phyloP scores from a whole-genome alignment of 1,140 invertebrate species.

The Leptopilina clavipes region DNA sequence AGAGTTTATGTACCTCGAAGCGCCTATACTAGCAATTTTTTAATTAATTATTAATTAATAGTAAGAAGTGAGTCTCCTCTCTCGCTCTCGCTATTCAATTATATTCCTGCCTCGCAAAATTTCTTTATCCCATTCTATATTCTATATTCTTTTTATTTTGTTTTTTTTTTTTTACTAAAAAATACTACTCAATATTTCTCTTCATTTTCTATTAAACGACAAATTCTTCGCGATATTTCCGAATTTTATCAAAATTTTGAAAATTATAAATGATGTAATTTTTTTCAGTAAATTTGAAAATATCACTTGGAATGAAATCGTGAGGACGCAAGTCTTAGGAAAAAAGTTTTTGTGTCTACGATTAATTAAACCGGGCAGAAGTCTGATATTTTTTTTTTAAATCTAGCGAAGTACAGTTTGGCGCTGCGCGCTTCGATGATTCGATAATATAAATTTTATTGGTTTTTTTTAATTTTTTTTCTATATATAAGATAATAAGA shows the following conservation, averaged over 20 bases:
- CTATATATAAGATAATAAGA: slow-evolving; percentile 17
- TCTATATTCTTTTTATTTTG: too few species aligned
- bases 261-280: too few species aligned
- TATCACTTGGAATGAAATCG: not conserved
- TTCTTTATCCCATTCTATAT: slow-evolving; percentile 37
- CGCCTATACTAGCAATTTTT: slow-evolving; percentile 70
- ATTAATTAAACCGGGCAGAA: slow-evolving; percentile 50
- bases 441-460: slow-evolving; percentile 39
- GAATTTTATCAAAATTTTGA: not conserved
- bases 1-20: slow-evolving; percentile 71
- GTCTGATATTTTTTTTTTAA: slow-evolving; percentile 43
- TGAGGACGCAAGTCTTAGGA: slow-evolving; percentile 12
- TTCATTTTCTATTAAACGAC: not conserved
- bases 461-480: slow-evolving; percentile 32
- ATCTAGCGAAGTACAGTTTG: slow-evolving; percentile 55
- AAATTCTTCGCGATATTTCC: not conserved
- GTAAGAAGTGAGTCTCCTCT: slow-evolving; percentile 50
- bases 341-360: slow-evolving; percentile 1
- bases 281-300: not conserved
- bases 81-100: slow-evolving; percentile 37
- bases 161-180: not conserved
- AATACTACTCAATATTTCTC: slow-evolving; percentile 21
- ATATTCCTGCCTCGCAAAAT: slow-evolving; percentile 43
- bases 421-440: slow-evolving; percentile 45
- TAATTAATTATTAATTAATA: slow-evolving; percentile 55